Evolutionary conservation across 1,140 invertebrate genomes (phyloP), one percentile per base, ranked within the genome.

Genomic region (Drosophila baimaii): DNA sequence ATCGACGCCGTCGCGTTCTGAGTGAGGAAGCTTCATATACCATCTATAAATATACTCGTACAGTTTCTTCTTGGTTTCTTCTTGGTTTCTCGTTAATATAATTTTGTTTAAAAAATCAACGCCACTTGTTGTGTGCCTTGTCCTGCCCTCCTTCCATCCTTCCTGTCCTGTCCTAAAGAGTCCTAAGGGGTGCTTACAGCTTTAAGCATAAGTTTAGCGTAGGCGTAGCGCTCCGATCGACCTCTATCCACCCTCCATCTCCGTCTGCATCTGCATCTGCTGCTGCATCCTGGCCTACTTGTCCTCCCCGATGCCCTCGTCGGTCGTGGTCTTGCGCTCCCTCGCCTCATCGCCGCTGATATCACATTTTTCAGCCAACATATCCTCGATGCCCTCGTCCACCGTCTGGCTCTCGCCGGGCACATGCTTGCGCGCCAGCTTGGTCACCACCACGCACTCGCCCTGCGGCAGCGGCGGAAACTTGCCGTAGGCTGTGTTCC

Each of bases 291-390:
- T 41, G 71, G 37, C 73, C 66, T 91, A 91, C 73, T 91, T 91
- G 75, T 91, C 88, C 66, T 92, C 91, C 10, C 86, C 91, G 54
- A 92, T 92, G 33, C 91, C 91, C 66, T 92, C 91, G 69, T 92
- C 91, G 49, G 83, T 85, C 52, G 85, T 85, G 49, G 88, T 91
- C 84, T 85, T 92, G 68, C 81, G 80, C 77, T 80, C 79, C 83
- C 77, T 81, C 66, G 78, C 81, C 71, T 85, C 83, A 57, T 90
- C 89, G 66, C 85, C 90, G 79, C 83, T 83, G 82, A 92, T 91
- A 91, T 91, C 91, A 91, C 91, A 91, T 90, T 91, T 91, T 83
- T 92, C 91, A 84, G 90, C 90, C 72, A 92, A 88, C 90, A 92
- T 92, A 79, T 92, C 91, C 77, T 92, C 91, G 39, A 92, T 92